These are phyloP conservation scores for Brachionus rubens DNA, from an alignment of 1,140 invertebrate species.

Conservation along the genomic window DNA sequence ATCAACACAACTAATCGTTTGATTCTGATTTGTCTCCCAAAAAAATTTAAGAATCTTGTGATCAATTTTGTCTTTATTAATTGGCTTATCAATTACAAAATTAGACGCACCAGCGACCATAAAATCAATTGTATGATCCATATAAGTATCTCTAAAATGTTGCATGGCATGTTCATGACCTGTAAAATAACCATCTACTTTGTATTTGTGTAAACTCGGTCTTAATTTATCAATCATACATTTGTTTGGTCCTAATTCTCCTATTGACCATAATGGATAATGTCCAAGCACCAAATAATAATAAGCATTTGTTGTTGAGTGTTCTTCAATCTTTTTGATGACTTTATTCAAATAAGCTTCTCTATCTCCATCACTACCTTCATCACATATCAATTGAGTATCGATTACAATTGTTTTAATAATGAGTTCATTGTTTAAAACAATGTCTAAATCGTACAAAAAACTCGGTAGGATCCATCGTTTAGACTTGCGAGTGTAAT, in stretches of 20 bases:
- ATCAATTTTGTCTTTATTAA: constrained; percentile 16
- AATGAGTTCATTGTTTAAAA: not conserved
- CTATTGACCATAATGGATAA: constrained; percentile 62
- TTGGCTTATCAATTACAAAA: constrained; percentile 10
- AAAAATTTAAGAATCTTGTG: not conserved
- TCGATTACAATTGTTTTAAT: constrained; percentile 17
- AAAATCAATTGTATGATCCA: constrained; percentile 9
- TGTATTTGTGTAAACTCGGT: constrained; percentile 60
- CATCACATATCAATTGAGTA: constrained; percentile 19
- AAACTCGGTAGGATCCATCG: constrained; percentile 13
- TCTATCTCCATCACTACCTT: not conserved
- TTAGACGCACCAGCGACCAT: not conserved
- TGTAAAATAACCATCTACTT: constrained; percentile 61
- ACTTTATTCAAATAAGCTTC: not conserved
- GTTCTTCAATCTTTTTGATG: not conserved
- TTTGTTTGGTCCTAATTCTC: constrained; percentile 61
- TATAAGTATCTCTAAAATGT: constrained; percentile 18
- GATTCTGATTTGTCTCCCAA: not conserved
- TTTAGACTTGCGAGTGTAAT: constrained; percentile 4
- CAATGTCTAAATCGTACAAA: constrained; percentile 7
- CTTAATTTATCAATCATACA: constrained; percentile 58
- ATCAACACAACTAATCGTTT: not conserved
- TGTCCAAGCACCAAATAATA: constrained; percentile 33
- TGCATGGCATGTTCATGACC: constrained; percentile 63
- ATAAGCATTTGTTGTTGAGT: not conserved